phyloP scores from a whole-genome alignment of 1,140 invertebrate genomes.

The Daktulosphaira vitifoliae region DNA sequence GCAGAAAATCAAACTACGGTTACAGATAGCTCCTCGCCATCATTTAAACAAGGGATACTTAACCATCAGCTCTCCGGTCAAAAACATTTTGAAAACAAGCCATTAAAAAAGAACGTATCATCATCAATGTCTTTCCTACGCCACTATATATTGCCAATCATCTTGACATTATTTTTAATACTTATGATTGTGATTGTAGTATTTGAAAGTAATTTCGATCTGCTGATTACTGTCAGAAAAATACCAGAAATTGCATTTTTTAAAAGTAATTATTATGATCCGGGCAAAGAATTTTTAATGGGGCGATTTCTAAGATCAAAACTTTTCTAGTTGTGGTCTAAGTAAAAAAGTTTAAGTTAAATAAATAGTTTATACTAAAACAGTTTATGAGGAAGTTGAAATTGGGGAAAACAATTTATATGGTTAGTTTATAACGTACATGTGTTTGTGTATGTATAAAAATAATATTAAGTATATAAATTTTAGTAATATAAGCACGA shows the following conservation, averaged over 20 bases:
- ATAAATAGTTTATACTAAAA: no score
- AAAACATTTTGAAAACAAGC: conserved; percentile 8
- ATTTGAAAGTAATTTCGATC: conserved; percentile 56
- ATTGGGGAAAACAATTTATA: no score
- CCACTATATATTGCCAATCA: conserved; percentile 58
- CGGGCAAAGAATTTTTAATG: conserved; percentile 64
- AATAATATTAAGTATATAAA: no score
- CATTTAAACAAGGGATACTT: not conserved
- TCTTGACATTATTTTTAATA: conserved; percentile 56
- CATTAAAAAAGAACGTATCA: not conserved
- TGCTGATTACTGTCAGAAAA: conserved; percentile 59
- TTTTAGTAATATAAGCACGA: no score
- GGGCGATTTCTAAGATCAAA: conserved; percentile 43
- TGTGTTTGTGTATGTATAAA: no score
- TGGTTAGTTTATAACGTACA: no score
- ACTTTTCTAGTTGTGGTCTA: conserved; percentile 13
- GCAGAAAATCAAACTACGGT: conserved; percentile 20
- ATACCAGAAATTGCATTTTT: conserved; percentile 70
- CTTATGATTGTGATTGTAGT: conserved; percentile 48
- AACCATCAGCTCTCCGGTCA: not conserved
- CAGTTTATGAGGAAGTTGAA: no score
- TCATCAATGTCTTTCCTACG: conserved; percentile 42
- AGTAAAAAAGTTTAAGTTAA: no score
- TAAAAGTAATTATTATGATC: conserved; percentile 70
- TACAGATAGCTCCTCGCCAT: not conserved